Evolutionary conservation across 2,888 invertebrate species (phyloP).

Genomic region (Hemicrepidius hirtus): DNA sequence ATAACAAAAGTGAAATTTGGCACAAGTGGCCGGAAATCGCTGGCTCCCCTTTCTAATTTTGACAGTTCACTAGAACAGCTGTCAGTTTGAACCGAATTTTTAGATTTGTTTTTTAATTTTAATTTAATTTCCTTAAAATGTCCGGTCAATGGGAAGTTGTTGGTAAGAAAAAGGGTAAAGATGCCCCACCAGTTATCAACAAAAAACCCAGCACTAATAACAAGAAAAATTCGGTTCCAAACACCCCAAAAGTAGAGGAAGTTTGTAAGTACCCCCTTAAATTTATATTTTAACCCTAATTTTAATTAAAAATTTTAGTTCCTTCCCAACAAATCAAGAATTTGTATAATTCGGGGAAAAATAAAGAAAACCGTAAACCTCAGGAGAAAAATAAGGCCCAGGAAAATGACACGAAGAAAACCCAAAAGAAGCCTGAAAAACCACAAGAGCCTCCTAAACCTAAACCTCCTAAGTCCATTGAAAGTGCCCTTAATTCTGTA

Average conservation of each 20-base stretch:
- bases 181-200: constrained; percentile 69
- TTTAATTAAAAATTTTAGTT: constrained; percentile 71
- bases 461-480: constrained; percentile 79
- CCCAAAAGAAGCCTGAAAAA: constrained; percentile 71
- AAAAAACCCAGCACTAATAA: constrained; percentile 75
- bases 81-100: constrained; percentile 42
- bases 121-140: constrained; percentile 63
- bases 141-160: constrained; percentile 83
- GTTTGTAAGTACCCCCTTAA: constrained; percentile 78
- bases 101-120: constrained; percentile 46
- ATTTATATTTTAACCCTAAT: neutral
- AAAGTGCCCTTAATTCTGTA: constrained; percentile 79
- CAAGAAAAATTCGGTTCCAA: constrained; percentile 72
- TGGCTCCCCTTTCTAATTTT: constrained; percentile 39
- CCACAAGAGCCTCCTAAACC: constrained; percentile 75
- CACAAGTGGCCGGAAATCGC: constrained; percentile 43
- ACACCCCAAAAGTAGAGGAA: constrained; percentile 83
- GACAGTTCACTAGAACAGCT: constrained; percentile 39
- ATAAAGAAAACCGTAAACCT: constrained; percentile 76
- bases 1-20: constrained; percentile 17
- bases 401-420: constrained; percentile 55
- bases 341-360: constrained; percentile 79
- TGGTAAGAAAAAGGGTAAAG: constrained; percentile 79
- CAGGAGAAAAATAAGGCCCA: constrained; percentile 69
- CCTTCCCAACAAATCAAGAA: constrained; percentile 81